Percentiles rank a stretch among this genome's conserved stretches.
Evolutionary conservation across 2,797 vertebrate genomes (phyloP).

Genomic region (Sebastes cheni): DNA sequence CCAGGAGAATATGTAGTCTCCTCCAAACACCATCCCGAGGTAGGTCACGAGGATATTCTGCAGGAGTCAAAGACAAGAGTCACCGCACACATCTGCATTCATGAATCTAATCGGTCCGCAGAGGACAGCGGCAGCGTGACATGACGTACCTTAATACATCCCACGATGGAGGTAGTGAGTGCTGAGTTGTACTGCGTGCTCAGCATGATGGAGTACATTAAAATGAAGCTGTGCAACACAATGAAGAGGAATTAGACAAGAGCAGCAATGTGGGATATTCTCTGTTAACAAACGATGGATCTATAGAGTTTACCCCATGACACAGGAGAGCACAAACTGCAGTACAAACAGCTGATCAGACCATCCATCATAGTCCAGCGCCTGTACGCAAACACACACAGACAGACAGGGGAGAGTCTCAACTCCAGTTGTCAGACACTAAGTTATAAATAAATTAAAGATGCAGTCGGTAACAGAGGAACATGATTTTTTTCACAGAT

Average conservation of each 20-base stretch:
- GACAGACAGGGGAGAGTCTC: background rate
- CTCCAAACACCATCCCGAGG: constrained; percentile 96
- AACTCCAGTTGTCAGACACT: background rate
- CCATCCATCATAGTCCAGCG: constrained; percentile 89
- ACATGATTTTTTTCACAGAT: no score
- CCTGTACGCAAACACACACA: constrained; percentile 66
- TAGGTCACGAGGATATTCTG: constrained; percentile 98
- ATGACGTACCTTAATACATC: constrained; percentile 92
- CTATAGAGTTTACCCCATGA: constrained; percentile 90
- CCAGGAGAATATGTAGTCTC: constrained; percentile 98
- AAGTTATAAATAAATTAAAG: background rate
- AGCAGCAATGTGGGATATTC: background rate
- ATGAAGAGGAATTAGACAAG: background rate
- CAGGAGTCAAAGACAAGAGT: background rate
- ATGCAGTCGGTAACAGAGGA: no score
- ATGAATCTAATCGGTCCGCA: no score
- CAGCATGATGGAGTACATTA: constrained; percentile 96
- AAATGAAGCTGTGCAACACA: constrained; percentile 84
- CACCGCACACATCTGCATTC: background rate
- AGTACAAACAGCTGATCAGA: constrained; percentile 85
- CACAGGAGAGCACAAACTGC: constrained; percentile 93
- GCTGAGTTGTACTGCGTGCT: constrained; percentile 97
- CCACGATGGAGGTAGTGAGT: constrained; percentile 96
- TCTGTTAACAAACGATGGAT: background rate
- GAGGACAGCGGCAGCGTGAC: background rate